Conservation (phyloP, 2,888 invertebrate genomes). For the Thereva nobilitata region DNA sequence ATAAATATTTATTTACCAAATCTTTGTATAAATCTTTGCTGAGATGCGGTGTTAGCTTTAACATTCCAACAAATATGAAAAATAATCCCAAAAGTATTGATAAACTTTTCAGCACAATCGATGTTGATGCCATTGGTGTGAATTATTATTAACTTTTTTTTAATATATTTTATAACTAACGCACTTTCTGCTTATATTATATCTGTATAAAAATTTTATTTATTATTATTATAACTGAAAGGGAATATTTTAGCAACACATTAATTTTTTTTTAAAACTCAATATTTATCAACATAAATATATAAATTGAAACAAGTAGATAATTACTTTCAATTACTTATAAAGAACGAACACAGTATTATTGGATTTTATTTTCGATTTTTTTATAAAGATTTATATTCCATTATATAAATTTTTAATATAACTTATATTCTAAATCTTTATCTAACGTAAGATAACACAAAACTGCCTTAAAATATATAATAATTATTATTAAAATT, state of each 20-base stretch:
- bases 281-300: neutral
- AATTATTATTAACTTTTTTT: neutral
- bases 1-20: constrained; percentile 71
- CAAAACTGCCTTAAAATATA: too few relatives aligned
- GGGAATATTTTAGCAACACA: neutral
- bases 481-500: constrained; percentile 1
- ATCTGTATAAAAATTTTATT: neutral
- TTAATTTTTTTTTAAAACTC: neutral
- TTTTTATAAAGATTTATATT: too few relatives aligned
- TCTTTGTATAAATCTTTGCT: constrained; percentile 96
- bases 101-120: constrained; percentile 86
- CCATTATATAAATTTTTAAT: too few relatives aligned
- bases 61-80: constrained; percentile 92
- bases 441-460: neutral
- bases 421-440: too few relatives aligned
- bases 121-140: constrained; percentile 54
- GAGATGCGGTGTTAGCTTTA: constrained; percentile 88
- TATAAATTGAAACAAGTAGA: too few relatives aligned
- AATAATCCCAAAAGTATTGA: constrained; percentile 90
- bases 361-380: too few relatives aligned
- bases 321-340: too few relatives aligned
- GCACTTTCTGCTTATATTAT: constrained; percentile 9
- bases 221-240: constrained; percentile 1
- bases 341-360: too few relatives aligned
- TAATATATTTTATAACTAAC: constrained; percentile 5